Base-by-base conservation (phyloP, 2,888 invertebrate species). In the Aricia artaxerxes region DNA sequence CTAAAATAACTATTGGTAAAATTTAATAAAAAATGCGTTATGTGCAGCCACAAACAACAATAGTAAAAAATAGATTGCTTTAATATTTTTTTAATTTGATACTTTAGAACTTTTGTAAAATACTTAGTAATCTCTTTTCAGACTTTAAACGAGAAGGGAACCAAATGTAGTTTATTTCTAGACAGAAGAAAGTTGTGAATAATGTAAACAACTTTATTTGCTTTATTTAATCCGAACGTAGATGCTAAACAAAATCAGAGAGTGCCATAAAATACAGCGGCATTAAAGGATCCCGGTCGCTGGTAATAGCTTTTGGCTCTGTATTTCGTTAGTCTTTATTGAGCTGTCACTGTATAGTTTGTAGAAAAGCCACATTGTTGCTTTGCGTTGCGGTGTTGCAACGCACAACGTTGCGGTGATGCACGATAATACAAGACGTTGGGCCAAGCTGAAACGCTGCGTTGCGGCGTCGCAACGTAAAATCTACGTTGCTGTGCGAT, bases 241-340 rank as follows among this genome's bases (percentile, higher is more conserved):
- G 64, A 69, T 31, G 64, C 31, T 69, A 31, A 31, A 69, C 31
- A 69, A 69, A 69, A 69, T 69, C 31, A 69, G 31, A 69, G 35
- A 35, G 16, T 64, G 11, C 64, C 64, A 64, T 31, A 64, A 31
- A 64, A 35, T 35, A 69, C 13, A 69, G 31, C 7, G 31, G 31
- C 9, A 64, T 64, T 69, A 69, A 69, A 69, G 64, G 64, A 31
- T 69, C 31, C 31, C 64, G 11, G 1, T 69, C 64, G 61, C 24
- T 31, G 31, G 64, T 24, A 61, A 9, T 61, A 24, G 61, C 31
- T 31, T 11, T 69, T 69, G 35, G 3, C 64, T 69, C 64, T 31
- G 64, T 69, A 69, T 35, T 31, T 69, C 35, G 64, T 69, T 69
- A 4, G 31, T 69, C 64, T 69, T 69, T 69, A 69, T 69, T 31